Evolutionary conservation across 2,797 vertebrate species (phyloP).

Genomic region (Pterois miles): DNA sequence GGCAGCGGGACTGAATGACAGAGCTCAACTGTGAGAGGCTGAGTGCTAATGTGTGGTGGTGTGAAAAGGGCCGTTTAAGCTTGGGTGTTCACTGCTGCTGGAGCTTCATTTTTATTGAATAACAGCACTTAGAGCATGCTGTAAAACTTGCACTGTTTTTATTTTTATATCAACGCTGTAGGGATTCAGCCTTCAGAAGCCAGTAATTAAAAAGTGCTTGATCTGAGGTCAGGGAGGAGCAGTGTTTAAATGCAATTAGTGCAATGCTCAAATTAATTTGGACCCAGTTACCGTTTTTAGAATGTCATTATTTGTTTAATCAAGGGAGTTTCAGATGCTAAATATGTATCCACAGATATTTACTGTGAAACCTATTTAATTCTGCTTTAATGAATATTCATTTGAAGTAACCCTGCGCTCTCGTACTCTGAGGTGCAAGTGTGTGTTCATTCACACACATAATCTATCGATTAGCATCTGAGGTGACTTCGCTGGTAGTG

Average conservation of each 20-base stretch:
- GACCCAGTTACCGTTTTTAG: conserved; percentile 79
- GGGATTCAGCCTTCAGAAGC: conserved; percentile 73
- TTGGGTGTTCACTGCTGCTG: neutral
- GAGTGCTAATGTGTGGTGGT: conserved; percentile 76
- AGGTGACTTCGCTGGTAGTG: neutral
- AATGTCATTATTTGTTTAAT: conserved; percentile 84
- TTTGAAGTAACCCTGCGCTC: conserved; percentile 67
- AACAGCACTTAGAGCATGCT: conserved; percentile 58
- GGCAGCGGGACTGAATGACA: conserved; percentile 45
- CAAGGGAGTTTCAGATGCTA: conserved; percentile 80
- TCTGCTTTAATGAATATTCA: conserved; percentile 69
- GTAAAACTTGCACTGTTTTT: conserved; percentile 74
- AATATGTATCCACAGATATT: conserved; percentile 70
- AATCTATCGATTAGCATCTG: conserved; percentile 23
- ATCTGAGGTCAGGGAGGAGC: conserved; percentile 82
- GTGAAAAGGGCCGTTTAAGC: conserved; percentile 65
- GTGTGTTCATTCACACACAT: neutral
- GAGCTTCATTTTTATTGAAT: conserved; percentile 58
- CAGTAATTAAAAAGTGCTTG: conserved; percentile 80
- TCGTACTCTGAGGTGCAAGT: conserved; percentile 1
- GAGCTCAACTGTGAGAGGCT: conserved; percentile 84
- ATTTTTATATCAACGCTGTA: conserved; percentile 72
- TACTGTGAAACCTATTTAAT: conserved; percentile 66
- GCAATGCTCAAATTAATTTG: conserved; percentile 80
- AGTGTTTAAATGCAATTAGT: conserved; percentile 85